A percentile compares a stretch with the other conserved stretches of the same genome.
Evolutionary conservation across 2,113 vertebrate species (phyloP).

Genomic region (Agapornis roseicollis): DNA sequence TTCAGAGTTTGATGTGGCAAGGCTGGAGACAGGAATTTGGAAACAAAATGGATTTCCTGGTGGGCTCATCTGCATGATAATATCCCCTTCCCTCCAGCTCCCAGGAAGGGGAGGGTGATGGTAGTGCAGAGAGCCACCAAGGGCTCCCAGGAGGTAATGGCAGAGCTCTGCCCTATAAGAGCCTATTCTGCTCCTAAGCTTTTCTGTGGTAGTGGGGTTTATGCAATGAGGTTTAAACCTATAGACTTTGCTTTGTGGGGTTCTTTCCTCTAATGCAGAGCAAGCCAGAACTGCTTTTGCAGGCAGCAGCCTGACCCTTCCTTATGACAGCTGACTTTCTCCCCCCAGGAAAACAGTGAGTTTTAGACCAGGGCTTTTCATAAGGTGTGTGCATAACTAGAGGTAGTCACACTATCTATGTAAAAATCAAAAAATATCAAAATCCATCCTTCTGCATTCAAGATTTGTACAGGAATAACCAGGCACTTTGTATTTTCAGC

Average conservation of each 20-base stretch:
- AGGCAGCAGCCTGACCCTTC: background rate
- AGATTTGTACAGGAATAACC: background rate
- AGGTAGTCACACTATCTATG: background rate
- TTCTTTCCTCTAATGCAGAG: background rate
- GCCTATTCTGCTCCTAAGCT: background rate
- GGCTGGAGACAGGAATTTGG: background rate
- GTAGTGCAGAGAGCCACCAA: background rate
- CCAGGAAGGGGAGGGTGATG: background rate
- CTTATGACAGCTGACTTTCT: background rate
- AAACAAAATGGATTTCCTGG: conserved; percentile 39
- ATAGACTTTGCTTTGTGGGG: background rate
- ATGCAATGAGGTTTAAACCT: background rate
- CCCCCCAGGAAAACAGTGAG: background rate
- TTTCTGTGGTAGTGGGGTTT: background rate
- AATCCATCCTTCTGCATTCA: background rate
- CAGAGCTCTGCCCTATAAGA: background rate
- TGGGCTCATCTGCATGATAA: conserved; percentile 36
- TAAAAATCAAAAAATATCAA: background rate
- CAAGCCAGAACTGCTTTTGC: background rate
- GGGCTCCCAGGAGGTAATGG: background rate
- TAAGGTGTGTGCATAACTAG: background rate
- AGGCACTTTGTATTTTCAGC: background rate
- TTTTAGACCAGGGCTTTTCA: background rate
- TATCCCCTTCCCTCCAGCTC: background rate
- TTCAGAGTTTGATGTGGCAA: background rate